Evolutionary conservation across 2,113 vertebrate species (phyloP).

Genomic region (Gobio gobio): DNA sequence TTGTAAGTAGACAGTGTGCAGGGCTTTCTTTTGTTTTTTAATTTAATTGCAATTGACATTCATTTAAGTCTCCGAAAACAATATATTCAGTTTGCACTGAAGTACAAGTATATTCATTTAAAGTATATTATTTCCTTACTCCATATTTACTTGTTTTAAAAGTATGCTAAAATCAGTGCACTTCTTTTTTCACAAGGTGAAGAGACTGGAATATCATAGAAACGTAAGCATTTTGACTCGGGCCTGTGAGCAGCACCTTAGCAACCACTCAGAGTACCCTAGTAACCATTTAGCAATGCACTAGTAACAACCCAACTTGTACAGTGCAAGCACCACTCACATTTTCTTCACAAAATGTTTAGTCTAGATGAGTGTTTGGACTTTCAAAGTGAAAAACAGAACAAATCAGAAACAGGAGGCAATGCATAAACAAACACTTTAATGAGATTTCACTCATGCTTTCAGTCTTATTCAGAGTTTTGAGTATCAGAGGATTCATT

Average conservation of each 20-base stretch:
- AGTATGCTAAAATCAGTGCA: neutral
- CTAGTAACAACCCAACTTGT: neutral
- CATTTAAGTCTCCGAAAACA: no score
- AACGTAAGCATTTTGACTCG: neutral
- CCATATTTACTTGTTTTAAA: neutral
- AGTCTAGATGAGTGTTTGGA: neutral
- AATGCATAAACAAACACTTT: conserved; percentile 1
- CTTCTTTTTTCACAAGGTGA: no score
- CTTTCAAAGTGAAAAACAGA: neutral
- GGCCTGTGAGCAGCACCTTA: neutral
- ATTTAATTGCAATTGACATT: no score
- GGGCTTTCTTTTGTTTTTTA: no score
- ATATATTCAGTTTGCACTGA: no score
- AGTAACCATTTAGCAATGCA: neutral
- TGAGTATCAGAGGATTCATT: neutral
- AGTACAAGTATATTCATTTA: no score
- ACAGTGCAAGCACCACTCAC: neutral
- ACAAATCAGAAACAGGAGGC: neutral
- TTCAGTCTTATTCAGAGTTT: neutral
- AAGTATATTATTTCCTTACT: no score
- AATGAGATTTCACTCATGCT: neutral
- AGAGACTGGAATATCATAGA: neutral
- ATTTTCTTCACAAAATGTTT: neutral
- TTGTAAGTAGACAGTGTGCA: no score
- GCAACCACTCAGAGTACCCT: neutral